Conservation (phyloP, 2,113 vertebrate genomes). For the Panthera tigris region DNA sequence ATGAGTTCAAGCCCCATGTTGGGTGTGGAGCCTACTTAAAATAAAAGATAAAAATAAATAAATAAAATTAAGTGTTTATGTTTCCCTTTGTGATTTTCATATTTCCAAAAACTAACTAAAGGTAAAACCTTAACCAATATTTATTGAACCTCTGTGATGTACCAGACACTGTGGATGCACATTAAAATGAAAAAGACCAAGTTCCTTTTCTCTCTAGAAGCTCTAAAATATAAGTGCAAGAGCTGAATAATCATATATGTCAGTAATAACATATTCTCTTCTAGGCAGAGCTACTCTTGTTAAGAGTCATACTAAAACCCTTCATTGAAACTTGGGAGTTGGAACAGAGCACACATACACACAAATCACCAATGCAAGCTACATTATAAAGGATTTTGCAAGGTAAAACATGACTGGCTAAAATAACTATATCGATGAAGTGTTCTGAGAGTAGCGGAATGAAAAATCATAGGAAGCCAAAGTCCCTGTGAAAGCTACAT, state of each 20-base stretch:
- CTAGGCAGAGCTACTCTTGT: neutral
- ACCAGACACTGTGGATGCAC: neutral
- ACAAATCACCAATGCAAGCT: neutral
- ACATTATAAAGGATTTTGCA: neutral
- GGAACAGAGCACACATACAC: neutral
- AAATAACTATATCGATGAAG: neutral
- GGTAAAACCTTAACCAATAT: neutral
- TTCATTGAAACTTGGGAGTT: neutral
- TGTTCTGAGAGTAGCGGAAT: neutral
- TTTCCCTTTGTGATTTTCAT: neutral
- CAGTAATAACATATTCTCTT: neutral
- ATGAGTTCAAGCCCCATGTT: no score
- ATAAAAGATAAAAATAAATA: no score
- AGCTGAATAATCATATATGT: neutral
- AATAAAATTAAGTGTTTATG: neutral
- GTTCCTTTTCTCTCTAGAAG: neutral
- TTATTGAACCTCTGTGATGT: neutral
- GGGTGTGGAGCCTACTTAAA: no score
- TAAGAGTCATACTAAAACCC: neutral
- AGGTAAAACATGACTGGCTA: neutral
- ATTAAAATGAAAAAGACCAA: neutral
- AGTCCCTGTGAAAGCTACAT: neutral
- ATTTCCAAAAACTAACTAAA: neutral
- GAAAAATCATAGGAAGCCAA: neutral
- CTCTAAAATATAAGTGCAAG: neutral